A percentile compares a stretch with the other conserved stretches of the same genome.
These are phyloP conservation scores for Xiphorhynchus elegans DNA, from an alignment of 2,113 vertebrate species.

Conservation along the genomic window DNA sequence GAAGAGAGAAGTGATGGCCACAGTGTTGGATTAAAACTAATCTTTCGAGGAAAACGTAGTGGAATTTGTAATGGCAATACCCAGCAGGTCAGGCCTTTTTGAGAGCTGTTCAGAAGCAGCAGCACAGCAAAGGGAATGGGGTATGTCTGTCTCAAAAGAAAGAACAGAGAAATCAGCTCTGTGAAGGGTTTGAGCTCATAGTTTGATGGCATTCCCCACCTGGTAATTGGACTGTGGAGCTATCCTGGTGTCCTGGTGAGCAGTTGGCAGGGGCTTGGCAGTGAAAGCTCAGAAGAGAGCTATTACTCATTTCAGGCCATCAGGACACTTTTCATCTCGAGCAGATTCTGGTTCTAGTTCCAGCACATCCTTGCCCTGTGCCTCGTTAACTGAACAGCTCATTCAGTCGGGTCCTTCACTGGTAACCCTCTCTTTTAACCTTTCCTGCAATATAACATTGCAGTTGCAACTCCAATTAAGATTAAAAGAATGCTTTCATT, in stretches of 20 bases:
- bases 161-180: neutral
- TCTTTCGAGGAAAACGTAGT: neutral
- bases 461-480: neutral
- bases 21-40: neutral
- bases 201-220: neutral
- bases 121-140: neutral
- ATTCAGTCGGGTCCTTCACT: neutral
- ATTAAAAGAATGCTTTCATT: neutral
- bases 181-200: neutral
- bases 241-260: neutral
- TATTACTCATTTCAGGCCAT: neutral
- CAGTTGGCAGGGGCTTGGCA: neutral
- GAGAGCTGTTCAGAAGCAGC: neutral
- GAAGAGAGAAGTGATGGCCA: neutral
- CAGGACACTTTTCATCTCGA: neutral
- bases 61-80: neutral
- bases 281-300: neutral
- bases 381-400: neutral
- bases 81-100: neutral
- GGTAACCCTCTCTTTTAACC: neutral
- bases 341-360: neutral
- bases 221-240: neutral
- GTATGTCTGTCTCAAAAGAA: neutral
- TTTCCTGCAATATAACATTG: neutral
- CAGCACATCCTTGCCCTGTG: neutral